Conservation (phyloP, 1,140 invertebrate genomes). For the Cheumatopsyche charites region DNA sequence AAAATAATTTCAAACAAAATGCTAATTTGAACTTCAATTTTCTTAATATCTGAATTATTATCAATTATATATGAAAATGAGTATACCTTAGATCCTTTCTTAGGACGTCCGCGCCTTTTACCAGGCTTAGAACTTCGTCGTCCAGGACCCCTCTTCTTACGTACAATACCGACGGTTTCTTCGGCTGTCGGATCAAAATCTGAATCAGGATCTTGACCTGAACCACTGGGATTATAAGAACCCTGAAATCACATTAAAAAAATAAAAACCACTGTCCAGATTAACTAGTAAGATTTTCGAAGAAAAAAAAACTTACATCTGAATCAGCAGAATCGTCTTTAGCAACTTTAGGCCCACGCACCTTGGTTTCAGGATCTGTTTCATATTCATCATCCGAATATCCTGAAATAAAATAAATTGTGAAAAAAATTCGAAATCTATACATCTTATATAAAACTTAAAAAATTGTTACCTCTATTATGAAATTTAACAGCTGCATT, state of each 20-base stretch:
- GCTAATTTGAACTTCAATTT: too few species aligned
- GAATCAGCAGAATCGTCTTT: constrained; percentile 60
- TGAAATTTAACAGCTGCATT: constrained; percentile 64
- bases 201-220: constrained; percentile 56
- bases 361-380: constrained; percentile 58
- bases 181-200: constrained; percentile 61
- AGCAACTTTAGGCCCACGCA: constrained; percentile 57
- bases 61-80: background rate
- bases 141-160: constrained; percentile 52
- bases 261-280: background rate
- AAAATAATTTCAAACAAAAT: too few species aligned
- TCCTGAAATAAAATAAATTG: constrained; percentile 50
- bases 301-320: constrained; percentile 54
- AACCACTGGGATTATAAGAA: constrained; percentile 60
- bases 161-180: constrained; percentile 51
- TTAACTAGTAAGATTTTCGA: background rate
- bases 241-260: constrained; percentile 50
- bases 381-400: constrained; percentile 63
- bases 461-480: constrained; percentile 53
- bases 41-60: background rate
- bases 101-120: constrained; percentile 50
- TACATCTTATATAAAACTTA: background rate
- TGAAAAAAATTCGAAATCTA: background rate
- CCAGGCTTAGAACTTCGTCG: constrained; percentile 51
- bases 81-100: constrained; percentile 50